These are phyloP conservation scores for Macrotus californicus DNA, from an alignment of 2,113 vertebrate species.

Conservation along the genomic window DNA sequence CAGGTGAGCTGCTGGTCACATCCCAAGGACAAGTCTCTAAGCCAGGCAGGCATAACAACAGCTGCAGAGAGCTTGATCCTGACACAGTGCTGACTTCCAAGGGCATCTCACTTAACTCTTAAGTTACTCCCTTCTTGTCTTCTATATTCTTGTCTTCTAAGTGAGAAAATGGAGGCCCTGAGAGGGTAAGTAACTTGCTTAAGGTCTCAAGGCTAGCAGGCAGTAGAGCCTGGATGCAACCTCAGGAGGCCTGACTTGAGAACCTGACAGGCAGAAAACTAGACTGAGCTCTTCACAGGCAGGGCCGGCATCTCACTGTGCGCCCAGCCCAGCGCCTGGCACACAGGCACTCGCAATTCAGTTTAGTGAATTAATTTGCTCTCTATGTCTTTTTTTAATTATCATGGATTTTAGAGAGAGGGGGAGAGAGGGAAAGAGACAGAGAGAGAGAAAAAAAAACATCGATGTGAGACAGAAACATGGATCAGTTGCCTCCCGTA, in stretches of 20 bases:
- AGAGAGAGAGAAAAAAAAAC: too few species aligned
- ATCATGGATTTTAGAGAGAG: too few species aligned
- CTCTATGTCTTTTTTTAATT: neutral
- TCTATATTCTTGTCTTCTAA: neutral
- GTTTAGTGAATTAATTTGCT: neutral
- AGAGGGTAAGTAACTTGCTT: neutral
- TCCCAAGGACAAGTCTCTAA: neutral
- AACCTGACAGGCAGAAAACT: neutral
- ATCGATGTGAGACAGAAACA: too few species aligned
- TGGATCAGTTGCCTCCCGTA: too few species aligned
- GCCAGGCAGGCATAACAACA: neutral
- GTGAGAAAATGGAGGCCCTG: neutral
- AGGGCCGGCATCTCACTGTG: neutral
- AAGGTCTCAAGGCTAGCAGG: neutral
- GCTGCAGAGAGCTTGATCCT: accelerated
- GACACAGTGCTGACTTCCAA: neutral
- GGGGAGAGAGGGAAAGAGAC: too few species aligned
- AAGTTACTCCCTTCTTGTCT: neutral
- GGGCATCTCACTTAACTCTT: neutral
- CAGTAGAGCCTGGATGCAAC: neutral
- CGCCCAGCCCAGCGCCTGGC: neutral
- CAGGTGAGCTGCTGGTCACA: neutral
- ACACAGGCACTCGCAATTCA: neutral
- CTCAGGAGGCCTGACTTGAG: neutral
- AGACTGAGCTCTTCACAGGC: too few species aligned